Percentiles rank a stretch among this genome's conserved stretches.
phyloP scores from a whole-genome alignment of 1,140 invertebrate species.

The Harpegnathos saltator region DNA sequence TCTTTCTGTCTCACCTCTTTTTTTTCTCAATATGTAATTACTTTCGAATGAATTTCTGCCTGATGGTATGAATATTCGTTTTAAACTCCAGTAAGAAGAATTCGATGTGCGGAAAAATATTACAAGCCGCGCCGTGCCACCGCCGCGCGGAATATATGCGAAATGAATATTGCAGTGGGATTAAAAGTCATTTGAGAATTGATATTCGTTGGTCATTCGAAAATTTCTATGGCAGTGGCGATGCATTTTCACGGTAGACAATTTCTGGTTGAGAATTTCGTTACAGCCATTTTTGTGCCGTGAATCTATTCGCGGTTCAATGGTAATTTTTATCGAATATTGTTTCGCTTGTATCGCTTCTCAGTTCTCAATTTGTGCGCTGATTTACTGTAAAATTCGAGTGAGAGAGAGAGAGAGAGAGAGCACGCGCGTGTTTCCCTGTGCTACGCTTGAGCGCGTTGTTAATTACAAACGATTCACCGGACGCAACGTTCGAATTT shows the following conservation, averaged over 20 bases:
- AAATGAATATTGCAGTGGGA: slow-evolving; percentile 26
- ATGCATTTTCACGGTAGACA: slow-evolving; percentile 14
- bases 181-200: slow-evolving; percentile 38
- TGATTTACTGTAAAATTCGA: slow-evolving; percentile 29
- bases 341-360: slow-evolving; percentile 13
- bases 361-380: slow-evolving; percentile 32
- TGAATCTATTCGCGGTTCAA: background rate
- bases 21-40: background rate
- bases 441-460: slow-evolving; percentile 22
- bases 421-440: background rate
- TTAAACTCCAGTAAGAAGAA: background rate
- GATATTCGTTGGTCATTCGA: slow-evolving; percentile 21
- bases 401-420: background rate
- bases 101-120: background rate
- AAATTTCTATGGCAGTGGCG: slow-evolving; percentile 9
- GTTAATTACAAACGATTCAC: slow-evolving; percentile 31
- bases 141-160: background rate
- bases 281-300: slow-evolving; percentile 27
- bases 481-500: slow-evolving; percentile 1
- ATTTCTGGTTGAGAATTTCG: slow-evolving; percentile 7
- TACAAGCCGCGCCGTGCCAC: background rate
- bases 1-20: too few relatives aligned
- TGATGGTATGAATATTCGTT: background rate
- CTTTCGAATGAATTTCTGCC: background rate
- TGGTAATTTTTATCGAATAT: slow-evolving; percentile 53